phyloP scores from a whole-genome alignment of 2,113 vertebrate species.

The Bungarus multicinctus region DNA sequence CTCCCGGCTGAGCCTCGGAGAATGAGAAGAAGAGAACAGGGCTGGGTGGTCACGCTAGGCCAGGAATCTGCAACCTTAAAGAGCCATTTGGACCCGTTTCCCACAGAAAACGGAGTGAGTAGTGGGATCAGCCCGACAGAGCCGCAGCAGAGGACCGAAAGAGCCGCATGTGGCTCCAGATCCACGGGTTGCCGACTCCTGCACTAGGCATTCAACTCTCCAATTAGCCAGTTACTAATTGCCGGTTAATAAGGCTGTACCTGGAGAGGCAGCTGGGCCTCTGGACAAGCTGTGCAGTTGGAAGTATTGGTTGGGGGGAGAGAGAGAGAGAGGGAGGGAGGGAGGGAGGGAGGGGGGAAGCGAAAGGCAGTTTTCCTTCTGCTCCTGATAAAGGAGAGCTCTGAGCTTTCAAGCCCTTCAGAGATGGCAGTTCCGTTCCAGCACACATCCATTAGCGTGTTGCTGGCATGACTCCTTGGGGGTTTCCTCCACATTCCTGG shows the following conservation, averaged over 20 bases:
- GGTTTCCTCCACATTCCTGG: slow-evolving; percentile 32
- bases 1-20: slow-evolving; percentile 53
- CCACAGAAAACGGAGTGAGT: too few species aligned
- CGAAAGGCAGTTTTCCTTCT: neutral
- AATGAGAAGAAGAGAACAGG: slow-evolving; percentile 52
- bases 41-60: slow-evolving; percentile 18
- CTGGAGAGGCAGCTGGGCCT: slow-evolving; percentile 66
- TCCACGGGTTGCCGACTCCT: too few species aligned
- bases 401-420: neutral
- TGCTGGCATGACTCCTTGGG: slow-evolving; percentile 16
- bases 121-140: too few species aligned
- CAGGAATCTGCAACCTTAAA: too few species aligned
- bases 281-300: slow-evolving; percentile 54
- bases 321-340: neutral
- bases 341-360: too few species aligned
- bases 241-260: slow-evolving; percentile 60
- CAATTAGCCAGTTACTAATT: slow-evolving; percentile 69
- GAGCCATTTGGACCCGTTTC: too few species aligned
- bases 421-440: slow-evolving; percentile 29
- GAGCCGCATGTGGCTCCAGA: too few species aligned
- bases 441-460: slow-evolving; percentile 36
- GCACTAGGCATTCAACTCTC: slow-evolving; percentile 66
- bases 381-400: neutral
- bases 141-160: too few species aligned
- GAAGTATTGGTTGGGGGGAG: slow-evolving; percentile 26